These are phyloP conservation scores for Hermaeophaga mercurialis DNA, from an alignment of 2,888 invertebrate species.

Conservation along the genomic window DNA sequence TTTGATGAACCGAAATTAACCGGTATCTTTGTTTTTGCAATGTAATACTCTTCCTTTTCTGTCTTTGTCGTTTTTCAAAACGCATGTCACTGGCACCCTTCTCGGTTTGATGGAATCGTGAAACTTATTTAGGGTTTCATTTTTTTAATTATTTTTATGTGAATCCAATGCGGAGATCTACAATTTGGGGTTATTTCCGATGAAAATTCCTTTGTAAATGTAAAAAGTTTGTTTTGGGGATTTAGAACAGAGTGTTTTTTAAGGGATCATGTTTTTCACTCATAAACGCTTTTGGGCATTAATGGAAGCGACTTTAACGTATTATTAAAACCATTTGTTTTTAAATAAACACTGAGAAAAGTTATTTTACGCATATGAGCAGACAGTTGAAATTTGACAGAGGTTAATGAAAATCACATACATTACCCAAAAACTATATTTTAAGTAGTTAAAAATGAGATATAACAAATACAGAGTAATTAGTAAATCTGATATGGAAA, in stretches of 20 bases:
- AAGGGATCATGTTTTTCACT: too few relatives aligned
- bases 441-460: too few relatives aligned
- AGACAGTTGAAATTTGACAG: too few relatives aligned
- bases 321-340: too few relatives aligned
- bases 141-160: slow-evolving; percentile 10
- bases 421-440: too few relatives aligned
- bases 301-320: too few relatives aligned
- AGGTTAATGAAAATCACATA: too few relatives aligned
- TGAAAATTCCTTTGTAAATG: slow-evolving; percentile 19
- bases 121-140: slow-evolving; percentile 9
- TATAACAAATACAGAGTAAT: too few relatives aligned
- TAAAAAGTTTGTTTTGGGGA: slow-evolving; percentile 5
- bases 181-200: slow-evolving; percentile 13
- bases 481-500: too few relatives aligned
- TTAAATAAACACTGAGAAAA: too few relatives aligned
- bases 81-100: slow-evolving; percentile 11
- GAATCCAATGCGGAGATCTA: not conserved
- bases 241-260: slow-evolving; percentile 10
- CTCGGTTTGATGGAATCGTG: slow-evolving; percentile 3
- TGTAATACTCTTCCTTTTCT: slow-evolving; percentile 10
- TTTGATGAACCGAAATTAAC: slow-evolving; percentile 38
- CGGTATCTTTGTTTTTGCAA: slow-evolving; percentile 26
- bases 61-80: slow-evolving; percentile 17
- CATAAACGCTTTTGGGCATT: too few relatives aligned
- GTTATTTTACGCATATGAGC: too few relatives aligned